Conservation (phyloP, 2,113 vertebrate genomes). For the Melanotaenia duboulayi region DNA sequence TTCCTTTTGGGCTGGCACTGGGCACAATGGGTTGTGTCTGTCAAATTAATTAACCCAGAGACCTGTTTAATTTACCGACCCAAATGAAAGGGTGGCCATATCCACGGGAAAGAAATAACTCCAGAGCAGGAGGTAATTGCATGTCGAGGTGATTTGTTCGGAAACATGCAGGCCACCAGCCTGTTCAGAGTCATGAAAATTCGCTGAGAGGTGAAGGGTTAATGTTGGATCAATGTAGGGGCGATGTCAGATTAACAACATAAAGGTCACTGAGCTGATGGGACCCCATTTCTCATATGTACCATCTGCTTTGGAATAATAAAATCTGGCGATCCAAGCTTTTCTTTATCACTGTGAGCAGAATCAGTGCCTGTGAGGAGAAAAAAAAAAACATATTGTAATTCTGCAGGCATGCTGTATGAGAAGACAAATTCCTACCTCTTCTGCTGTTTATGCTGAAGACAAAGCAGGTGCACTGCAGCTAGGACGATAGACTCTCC, state of each 20-base stretch:
- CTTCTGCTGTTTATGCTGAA: conserved; percentile 63
- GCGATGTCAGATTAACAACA: conserved; percentile 73
- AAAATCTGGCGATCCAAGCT: conserved; percentile 52
- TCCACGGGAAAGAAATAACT: conserved; percentile 69
- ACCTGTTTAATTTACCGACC: conserved; percentile 71
- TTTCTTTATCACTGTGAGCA: conserved; percentile 45
- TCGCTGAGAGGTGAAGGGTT: conserved; percentile 65
- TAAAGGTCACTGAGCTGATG: conserved; percentile 69
- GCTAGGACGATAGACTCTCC: conserved; percentile 62
- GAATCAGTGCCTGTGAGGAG: conserved; percentile 18
- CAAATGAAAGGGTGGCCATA: conserved; percentile 61
- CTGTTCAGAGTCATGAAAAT: conserved; percentile 67
- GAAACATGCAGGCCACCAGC: conserved; percentile 55
- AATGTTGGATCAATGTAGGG: conserved; percentile 74
- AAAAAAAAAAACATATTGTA: conserved; percentile 16
- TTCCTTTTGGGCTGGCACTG: conserved; percentile 68
- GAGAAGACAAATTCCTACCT: conserved; percentile 61
- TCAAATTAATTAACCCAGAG: conserved; percentile 82
- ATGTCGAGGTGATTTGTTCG: conserved; percentile 78
- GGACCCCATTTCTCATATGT: conserved; percentile 47
- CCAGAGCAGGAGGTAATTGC: conserved; percentile 73
- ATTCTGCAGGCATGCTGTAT: conserved; percentile 51
- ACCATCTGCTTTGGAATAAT: conserved; percentile 76
- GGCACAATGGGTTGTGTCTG: conserved; percentile 77
- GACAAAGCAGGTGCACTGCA: conserved; percentile 69